Evolutionary conservation across 2,797 vertebrate genomes (phyloP).

Genomic region (Decapterus maruadsi): DNA sequence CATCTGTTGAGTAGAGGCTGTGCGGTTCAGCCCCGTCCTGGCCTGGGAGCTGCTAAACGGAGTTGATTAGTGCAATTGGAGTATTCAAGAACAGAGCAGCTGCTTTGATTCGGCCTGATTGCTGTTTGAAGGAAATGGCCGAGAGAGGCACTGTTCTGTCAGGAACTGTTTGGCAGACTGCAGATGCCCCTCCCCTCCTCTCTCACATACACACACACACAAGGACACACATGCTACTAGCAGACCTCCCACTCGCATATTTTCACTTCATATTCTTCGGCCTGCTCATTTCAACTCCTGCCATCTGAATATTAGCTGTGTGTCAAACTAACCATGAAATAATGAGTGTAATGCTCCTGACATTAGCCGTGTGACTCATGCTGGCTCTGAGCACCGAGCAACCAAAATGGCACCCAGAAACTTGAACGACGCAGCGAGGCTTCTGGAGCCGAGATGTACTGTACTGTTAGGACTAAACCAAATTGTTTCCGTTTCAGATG

Average conservation of each 20-base stretch:
- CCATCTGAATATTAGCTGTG: conserved; percentile 76
- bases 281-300: conserved; percentile 72
- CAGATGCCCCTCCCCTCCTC: conserved; percentile 69
- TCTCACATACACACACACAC: conserved; percentile 31
- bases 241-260: conserved; percentile 76
- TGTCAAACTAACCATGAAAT: conserved; percentile 83
- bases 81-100: conserved; percentile 82
- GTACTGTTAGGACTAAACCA: conserved; percentile 58
- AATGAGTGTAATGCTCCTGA: conserved; percentile 75
- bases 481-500: conserved; percentile 73
- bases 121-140: conserved; percentile 82
- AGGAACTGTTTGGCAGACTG: conserved; percentile 83
- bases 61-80: conserved; percentile 86
- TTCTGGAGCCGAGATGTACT: conserved; percentile 39
- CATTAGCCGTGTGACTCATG: conserved; percentile 64
- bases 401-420: conserved; percentile 64
- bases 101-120: conserved; percentile 88
- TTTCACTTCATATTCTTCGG: conserved; percentile 74
- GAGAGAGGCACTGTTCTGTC: conserved; percentile 85
- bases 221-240: conserved; percentile 34
- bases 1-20: conserved; percentile 27
- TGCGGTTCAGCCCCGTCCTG: conserved; percentile 21
- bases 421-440: conserved; percentile 21
- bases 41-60: conserved; percentile 78
- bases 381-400: conserved; percentile 35